Percentiles rank a stretch among this genome's conserved stretches.
phyloP scores from a whole-genome alignment of 2,888 invertebrate species.

The Drosophila anomalipes region DNA sequence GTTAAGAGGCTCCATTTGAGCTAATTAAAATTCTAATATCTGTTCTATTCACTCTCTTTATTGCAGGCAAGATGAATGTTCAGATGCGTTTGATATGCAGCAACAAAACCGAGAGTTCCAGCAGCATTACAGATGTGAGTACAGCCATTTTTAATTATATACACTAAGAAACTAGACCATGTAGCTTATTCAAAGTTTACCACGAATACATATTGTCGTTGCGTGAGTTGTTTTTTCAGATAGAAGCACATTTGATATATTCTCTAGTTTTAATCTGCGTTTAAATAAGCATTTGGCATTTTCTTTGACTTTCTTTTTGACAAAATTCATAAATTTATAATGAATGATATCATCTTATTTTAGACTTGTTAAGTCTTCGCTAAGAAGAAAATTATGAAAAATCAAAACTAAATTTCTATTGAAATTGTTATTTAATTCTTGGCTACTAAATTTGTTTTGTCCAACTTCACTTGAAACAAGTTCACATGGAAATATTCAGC shows the following conservation, averaged over 20 bases:
- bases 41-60: conserved; percentile 34
- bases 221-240: neutral
- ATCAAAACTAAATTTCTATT: neutral
- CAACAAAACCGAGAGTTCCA: conserved; percentile 61
- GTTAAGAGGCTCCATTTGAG: conserved; percentile 48
- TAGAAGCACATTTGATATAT: neutral
- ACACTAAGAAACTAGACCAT: neutral
- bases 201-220: neutral
- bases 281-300: neutral
- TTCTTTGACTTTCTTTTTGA: neutral
- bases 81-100: conserved; percentile 83
- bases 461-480: neutral
- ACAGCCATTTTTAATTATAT: conserved; percentile 1
- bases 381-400: neutral
- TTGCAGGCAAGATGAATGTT: conserved; percentile 80
- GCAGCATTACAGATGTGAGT: conserved; percentile 81
- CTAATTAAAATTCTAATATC: conserved; percentile 65
- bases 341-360: neutral
- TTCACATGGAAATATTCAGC: neutral
- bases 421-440: neutral
- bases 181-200: neutral
- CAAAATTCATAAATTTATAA: neutral
- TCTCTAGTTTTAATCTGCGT: neutral
- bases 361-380: neutral
- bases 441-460: neutral